Evolutionary conservation across 2,113 vertebrate species (phyloP).

Genomic region (Peromyscus maniculatus): DNA sequence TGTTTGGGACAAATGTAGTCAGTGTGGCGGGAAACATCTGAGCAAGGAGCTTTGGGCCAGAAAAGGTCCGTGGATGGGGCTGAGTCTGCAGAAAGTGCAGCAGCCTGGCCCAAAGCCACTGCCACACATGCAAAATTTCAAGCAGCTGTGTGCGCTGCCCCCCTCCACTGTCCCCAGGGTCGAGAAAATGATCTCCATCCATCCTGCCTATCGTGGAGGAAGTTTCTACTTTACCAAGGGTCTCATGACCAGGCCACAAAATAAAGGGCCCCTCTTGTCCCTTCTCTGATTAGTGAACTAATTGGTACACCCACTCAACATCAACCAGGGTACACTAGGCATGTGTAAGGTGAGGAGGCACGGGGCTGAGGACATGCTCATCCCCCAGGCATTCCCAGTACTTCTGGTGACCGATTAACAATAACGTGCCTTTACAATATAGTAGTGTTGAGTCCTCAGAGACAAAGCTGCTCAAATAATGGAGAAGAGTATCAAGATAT

Average conservation of each 20-base stretch:
- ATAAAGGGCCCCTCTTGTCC: neutral
- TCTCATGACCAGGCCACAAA: neutral
- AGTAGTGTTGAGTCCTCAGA: neutral
- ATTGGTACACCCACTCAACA: neutral
- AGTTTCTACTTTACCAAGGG: neutral
- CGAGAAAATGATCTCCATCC: neutral
- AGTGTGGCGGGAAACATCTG: conserved; percentile 52
- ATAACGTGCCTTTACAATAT: neutral
- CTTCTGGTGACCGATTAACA: neutral
- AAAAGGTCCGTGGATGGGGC: conserved; percentile 60
- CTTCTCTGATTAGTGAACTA: neutral
- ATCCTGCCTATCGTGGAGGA: neutral
- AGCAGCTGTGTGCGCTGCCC: conserved; percentile 36
- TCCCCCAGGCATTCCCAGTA: neutral
- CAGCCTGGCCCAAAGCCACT: conserved; percentile 41
- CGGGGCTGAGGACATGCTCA: neutral
- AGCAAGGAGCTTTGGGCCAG: conserved; percentile 47
- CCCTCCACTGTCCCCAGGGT: neutral
- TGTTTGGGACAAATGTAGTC: conserved; percentile 67
- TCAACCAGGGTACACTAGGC: rapidly evolving
- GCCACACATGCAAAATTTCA: conserved; percentile 60
- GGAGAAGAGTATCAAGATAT: too few species aligned
- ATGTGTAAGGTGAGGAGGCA: neutral
- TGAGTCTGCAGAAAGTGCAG: conserved; percentile 65
- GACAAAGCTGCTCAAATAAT: neutral